Evolutionary conservation across 64 coral and sea anemone genomes (phyloP), one percentile per base, ranked within the genome.

Genomic region (Montipora efflorescens): DNA sequence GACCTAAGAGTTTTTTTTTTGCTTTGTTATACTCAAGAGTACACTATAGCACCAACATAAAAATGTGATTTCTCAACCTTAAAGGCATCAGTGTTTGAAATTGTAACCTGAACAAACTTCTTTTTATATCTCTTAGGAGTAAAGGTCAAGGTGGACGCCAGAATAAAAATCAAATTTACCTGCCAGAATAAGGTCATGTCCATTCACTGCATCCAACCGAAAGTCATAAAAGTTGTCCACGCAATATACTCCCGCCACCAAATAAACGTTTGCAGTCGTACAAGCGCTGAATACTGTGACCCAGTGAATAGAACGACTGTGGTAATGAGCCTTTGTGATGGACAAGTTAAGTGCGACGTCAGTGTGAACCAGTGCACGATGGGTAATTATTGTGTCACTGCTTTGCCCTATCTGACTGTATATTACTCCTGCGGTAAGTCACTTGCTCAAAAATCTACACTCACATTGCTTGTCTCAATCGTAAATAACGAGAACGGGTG

Each of bases 351-450:
- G 14, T 86, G 82, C 47, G 71, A 72, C 67, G 8, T 86, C 82
- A 86, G 16, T 51, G 82, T 86, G 7, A 45, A 86, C n/a, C 44
- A 8, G 62, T 51, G 14, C 2, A 86, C 66, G 2, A 86, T 86
- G 66, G 47, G 19, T 48, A 64, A 86, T 47, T 46, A 49, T 22
- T 86, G 82, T 23, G 43, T 18, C 10, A 14, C 18, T 13, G n/a
- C 22, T 8, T 21, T 14, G 36, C 48, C 16, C 19, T 69, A 86
- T 72, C 15, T 86, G 47, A 51, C 67, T 51, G 82, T 86, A 15
- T 5, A 50, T 6, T 86, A 86, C n/a, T 3, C 1, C 2, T 86
- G 82, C 64, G 23, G 82, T 86, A 86, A 86, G 82, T 15, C 14
- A 70, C 36, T 36, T 36, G 36, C 36, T 36, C 36, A 36, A 36